Evolutionary conservation across 1,140 invertebrate species (phyloP).

Genomic region (Drosophila lacertosa): DNA sequence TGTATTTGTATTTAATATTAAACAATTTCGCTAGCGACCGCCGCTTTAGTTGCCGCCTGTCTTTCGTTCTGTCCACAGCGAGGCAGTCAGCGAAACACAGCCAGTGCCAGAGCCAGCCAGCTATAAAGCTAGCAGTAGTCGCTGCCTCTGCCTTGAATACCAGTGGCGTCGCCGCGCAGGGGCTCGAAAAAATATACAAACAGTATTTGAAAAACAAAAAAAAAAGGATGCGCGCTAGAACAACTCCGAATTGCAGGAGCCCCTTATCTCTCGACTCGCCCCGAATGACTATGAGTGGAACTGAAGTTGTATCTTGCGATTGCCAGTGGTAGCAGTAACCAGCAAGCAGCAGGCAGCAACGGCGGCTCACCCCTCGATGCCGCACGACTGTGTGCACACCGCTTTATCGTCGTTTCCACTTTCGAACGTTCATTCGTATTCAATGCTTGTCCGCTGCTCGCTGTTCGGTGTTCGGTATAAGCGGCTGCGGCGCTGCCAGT

Average conservation of each 20-base stretch:
- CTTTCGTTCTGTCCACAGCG: conserved; percentile 76
- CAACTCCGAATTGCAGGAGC: conserved; percentile 35
- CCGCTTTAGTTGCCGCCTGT: conserved; percentile 75
- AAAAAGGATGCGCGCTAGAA: conserved; percentile 41
- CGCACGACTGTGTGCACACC: conserved; percentile 58
- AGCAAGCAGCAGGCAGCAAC: background rate
- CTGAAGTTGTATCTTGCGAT: conserved; percentile 38
- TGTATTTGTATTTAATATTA: conserved; percentile 42
- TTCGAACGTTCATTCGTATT: conserved; percentile 58
- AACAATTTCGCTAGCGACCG: conserved; percentile 51
- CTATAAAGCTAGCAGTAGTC: conserved; percentile 67
- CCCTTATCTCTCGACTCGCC: conserved; percentile 39
- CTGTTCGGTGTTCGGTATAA: conserved; percentile 32
- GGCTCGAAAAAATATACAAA: conserved; percentile 8
- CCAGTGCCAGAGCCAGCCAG: conserved; percentile 51
- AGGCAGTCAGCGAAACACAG: conserved; percentile 73
- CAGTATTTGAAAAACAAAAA: conserved; percentile 17
- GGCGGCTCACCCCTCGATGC: conserved; percentile 59
- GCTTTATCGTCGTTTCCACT: conserved; percentile 53
- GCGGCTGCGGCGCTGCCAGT: conserved; percentile 18
- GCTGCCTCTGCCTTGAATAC: conserved; percentile 33
- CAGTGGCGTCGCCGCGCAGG: conserved; percentile 55
- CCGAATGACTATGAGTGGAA: conserved; percentile 22
- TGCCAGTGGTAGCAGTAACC: conserved; percentile 7
- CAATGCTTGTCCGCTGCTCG: conserved; percentile 44